phyloP scores from a whole-genome alignment of 2,888 invertebrate species.

The Ernsta delagoae region DNA sequence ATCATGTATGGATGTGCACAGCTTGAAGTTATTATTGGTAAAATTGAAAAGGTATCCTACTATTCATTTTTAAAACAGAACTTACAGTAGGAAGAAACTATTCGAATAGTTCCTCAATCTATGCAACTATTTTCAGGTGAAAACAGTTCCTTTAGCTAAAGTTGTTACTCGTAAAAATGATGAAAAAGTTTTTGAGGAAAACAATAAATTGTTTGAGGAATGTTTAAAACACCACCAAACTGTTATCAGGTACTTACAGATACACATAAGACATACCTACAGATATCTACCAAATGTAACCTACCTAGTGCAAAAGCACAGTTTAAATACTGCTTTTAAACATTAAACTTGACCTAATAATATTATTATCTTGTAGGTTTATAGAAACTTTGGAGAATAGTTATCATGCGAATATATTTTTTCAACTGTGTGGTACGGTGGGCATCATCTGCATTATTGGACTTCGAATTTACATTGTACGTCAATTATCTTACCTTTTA shows the following conservation, averaged over 20 bases:
- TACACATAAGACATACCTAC: no score
- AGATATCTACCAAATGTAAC: no score
- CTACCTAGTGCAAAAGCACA: no score
- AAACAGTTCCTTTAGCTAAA: constrained; percentile 46
- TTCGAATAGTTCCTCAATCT: not conserved
- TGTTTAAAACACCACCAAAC: constrained; percentile 70
- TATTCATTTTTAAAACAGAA: no score
- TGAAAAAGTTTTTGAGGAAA: constrained; percentile 47
- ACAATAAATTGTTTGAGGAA: constrained; percentile 58
- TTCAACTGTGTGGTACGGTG: constrained; percentile 81
- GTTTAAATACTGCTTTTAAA: no score
- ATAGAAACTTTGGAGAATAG: constrained; percentile 74
- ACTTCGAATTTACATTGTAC: constrained; percentile 70
- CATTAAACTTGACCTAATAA: no score
- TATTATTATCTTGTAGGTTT: constrained; percentile 59
- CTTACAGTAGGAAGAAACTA: no score
- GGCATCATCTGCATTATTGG: constrained; percentile 75
- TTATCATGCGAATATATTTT: constrained; percentile 79
- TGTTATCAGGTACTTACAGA: constrained; percentile 55
- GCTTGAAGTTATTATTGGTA: constrained; percentile 70
- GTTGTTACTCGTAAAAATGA: constrained; percentile 39
- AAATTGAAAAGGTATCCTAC: constrained; percentile 58
- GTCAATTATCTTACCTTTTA: constrained; percentile 29
- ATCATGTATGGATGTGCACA: constrained; percentile 68
- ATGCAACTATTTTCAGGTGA: constrained; percentile 51